Percentiles rank a stretch among this genome's conserved stretches.
phyloP scores from a whole-genome alignment of 2,888 invertebrate species.

The Microchrysa polita region DNA sequence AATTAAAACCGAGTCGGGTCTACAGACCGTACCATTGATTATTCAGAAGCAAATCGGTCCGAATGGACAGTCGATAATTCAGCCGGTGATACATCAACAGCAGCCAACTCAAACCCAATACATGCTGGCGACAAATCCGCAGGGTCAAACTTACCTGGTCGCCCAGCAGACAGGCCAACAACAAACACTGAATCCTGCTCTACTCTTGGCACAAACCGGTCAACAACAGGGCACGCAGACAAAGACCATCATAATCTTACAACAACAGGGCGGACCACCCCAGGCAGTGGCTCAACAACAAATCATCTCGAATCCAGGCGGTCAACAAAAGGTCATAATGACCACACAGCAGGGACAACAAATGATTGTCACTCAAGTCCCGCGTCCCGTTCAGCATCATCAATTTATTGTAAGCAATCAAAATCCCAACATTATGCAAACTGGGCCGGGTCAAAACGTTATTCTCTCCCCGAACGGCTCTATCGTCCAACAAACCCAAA shows the following conservation, averaged over 20 bases:
- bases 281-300: constrained; percentile 57
- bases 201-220: constrained; percentile 73
- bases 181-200: constrained; percentile 63
- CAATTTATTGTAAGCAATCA: constrained; percentile 56
- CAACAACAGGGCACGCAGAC: constrained; percentile 73
- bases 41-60: constrained; percentile 57
- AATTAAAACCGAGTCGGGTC: constrained; percentile 62
- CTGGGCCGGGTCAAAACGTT: constrained; percentile 42
- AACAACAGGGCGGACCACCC: constrained; percentile 64
- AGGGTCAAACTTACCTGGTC: constrained; percentile 72
- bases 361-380: constrained; percentile 71
- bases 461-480: constrained; percentile 46
- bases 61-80: constrained; percentile 55
- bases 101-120: constrained; percentile 62
- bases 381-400: constrained; percentile 56
- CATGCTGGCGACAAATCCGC: constrained; percentile 64
- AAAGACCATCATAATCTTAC: constrained; percentile 77
- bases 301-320: constrained; percentile 56
- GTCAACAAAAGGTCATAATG: constrained; percentile 69
- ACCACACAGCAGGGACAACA: constrained; percentile 74
- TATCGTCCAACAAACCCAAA: constrained; percentile 50
- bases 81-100: constrained; percentile 62
- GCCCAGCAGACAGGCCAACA: constrained; percentile 74
- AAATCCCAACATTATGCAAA: constrained; percentile 50
- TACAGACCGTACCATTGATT: constrained; percentile 63